Conservation (phyloP, 2,113 vertebrate genomes). For the Eulemur rufifrons region DNA sequence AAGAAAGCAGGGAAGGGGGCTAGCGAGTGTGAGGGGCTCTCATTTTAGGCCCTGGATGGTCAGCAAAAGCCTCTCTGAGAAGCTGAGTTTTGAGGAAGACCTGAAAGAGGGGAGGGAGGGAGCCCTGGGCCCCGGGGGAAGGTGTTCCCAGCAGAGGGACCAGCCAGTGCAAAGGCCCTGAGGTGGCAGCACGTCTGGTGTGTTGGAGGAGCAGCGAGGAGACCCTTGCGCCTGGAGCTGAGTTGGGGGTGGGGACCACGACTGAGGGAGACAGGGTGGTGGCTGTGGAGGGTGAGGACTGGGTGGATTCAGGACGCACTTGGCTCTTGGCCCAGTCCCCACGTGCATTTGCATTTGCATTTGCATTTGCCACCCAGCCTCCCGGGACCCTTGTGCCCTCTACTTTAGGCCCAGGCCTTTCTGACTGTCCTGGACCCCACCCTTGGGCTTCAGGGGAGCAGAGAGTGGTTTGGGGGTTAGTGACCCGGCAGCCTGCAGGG, state of each 20-base stretch:
- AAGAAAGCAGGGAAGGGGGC: neutral
- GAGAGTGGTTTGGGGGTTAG: neutral
- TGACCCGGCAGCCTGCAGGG: neutral
- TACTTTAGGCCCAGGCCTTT: neutral
- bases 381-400: neutral
- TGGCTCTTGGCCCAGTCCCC: neutral
- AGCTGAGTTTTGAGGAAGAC: neutral
- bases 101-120: neutral
- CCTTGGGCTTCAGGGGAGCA: neutral
- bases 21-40: neutral
- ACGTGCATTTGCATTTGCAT: rapidly evolving
- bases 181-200: neutral
- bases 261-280: neutral
- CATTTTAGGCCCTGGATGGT: neutral
- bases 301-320: neutral
- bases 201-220: neutral
- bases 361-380: rapidly evolving
- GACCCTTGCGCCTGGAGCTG: neutral
- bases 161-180: neutral
- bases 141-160: neutral
- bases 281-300: neutral
- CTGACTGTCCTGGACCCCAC: neutral
- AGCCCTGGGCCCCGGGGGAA: neutral
- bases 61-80: neutral
- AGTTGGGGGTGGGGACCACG: neutral